Percentiles rank a stretch among this genome's conserved stretches.
Conservation (phyloP, 2,113 vertebrate genomes). For the Puntigrus tetrazona region DNA sequence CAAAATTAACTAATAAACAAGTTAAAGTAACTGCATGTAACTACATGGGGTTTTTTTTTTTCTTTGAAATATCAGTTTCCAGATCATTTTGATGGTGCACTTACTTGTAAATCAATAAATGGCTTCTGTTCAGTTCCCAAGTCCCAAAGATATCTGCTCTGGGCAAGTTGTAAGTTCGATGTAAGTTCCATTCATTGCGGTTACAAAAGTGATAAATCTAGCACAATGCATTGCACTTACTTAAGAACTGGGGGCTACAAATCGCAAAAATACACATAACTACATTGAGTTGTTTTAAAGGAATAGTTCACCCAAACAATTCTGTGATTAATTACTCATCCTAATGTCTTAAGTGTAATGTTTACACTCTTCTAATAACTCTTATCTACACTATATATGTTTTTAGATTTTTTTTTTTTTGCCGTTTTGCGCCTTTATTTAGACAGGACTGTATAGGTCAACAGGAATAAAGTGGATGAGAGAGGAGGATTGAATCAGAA, state of each 20-base stretch:
- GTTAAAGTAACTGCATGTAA: neutral
- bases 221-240: too few species aligned
- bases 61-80: neutral
- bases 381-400: neutral
- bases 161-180: too few species aligned
- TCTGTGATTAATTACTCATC: too few species aligned
- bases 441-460: too few species aligned
- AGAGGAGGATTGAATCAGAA: too few species aligned
- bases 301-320: too few species aligned
- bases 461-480: too few species aligned
- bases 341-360: too few species aligned
- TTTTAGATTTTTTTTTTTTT: too few species aligned
- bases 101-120: neutral
- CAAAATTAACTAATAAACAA: neutral
- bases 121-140: neutral
- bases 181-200: too few species aligned
- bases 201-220: too few species aligned
- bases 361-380: neutral
- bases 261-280: neutral
- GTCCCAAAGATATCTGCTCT: neutral
- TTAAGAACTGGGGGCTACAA: neutral
- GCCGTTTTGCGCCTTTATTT: too few species aligned
- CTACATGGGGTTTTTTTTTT: neutral
- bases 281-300: neutral
- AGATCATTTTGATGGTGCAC: neutral